These are phyloP conservation scores for Nasonia oneida DNA, from an alignment of 2,888 invertebrate genomes.

Conservation along the genomic window DNA sequence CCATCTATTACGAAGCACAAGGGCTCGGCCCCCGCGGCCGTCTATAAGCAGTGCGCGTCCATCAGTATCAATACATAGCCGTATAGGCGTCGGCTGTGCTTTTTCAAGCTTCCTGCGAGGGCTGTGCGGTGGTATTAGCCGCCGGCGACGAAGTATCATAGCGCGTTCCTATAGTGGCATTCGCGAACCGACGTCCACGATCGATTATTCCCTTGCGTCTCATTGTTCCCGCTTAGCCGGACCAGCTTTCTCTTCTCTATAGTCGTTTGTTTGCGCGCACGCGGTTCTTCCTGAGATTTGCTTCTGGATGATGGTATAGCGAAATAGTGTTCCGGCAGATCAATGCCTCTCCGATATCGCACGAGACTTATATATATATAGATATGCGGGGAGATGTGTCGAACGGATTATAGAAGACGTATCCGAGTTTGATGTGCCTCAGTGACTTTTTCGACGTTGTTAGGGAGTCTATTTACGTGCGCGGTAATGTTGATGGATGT, in stretches of 20 bases:
- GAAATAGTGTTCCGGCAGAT: not conserved
- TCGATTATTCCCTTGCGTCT: slow-evolving; percentile 33
- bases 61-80: not conserved
- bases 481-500: not conserved
- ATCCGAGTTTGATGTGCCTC: not conserved
- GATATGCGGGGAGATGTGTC: not conserved
- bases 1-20: slow-evolving; percentile 6
- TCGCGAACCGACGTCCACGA: not conserved
- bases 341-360: not conserved
- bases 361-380: too few species aligned
- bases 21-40: not conserved
- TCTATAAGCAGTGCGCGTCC: not conserved
- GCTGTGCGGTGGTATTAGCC: not conserved
- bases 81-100: not conserved
- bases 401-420: not conserved
- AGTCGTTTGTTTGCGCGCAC: not conserved
- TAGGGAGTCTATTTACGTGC: too few species aligned
- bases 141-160: not conserved
- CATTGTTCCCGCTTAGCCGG: not conserved
- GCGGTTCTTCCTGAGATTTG: not conserved
- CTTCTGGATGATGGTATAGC: not conserved
- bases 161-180: not conserved
- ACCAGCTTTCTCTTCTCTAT: not conserved
- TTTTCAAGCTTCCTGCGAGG: not conserved
- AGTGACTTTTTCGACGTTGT: too few species aligned